Conservation (phyloP, 2,113 vertebrate genomes). For the Prinia subflava region DNA sequence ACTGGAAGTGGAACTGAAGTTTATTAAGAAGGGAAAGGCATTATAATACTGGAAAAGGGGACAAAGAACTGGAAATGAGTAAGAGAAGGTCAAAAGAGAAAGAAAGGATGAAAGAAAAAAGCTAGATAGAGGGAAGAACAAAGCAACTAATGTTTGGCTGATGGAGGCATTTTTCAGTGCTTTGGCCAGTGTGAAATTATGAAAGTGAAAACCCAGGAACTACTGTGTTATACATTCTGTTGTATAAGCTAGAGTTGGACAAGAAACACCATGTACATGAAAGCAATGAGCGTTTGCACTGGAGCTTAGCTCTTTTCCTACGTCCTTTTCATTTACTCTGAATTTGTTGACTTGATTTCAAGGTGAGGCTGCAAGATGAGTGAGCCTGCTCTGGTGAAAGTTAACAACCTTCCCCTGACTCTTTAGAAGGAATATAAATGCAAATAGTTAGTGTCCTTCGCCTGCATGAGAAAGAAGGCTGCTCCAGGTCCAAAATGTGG, state of each 20-base stretch:
- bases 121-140: neutral
- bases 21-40: neutral
- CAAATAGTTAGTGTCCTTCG: neutral
- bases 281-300: neutral
- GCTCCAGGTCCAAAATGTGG: neutral
- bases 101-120: neutral
- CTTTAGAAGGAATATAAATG: neutral
- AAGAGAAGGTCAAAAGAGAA: neutral
- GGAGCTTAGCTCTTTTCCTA: neutral
- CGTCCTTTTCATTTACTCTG: neutral
- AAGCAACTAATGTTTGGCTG: neutral
- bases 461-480: neutral
- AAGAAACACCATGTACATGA: neutral
- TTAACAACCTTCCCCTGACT: neutral
- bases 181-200: slow-evolving; percentile 2
- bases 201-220: neutral
- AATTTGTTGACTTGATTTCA: neutral
- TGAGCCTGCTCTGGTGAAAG: neutral
- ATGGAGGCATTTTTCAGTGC: neutral
- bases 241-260: neutral
- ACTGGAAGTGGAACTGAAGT: neutral
- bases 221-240: neutral
- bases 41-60: neutral
- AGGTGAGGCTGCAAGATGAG: neutral
- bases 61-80: slow-evolving; percentile 16